Percentiles rank a stretch among this genome's conserved stretches.
Evolutionary conservation across 1,140 invertebrate genomes (phyloP).

Genomic region (Conopomorpha cramerella): DNA sequence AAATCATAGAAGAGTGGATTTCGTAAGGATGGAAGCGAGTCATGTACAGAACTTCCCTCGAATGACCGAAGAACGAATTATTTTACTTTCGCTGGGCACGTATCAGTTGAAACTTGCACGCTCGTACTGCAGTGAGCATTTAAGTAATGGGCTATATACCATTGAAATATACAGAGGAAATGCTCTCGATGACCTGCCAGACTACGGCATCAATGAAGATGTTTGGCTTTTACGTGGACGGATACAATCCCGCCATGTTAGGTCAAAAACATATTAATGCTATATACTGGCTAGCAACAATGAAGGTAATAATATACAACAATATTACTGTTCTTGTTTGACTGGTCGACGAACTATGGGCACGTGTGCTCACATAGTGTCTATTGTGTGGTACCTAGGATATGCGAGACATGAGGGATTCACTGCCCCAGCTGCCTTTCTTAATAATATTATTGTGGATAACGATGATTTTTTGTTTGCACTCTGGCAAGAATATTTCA

Average conservation of each 20-base stretch:
- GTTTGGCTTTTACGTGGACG: constrained; percentile 1
- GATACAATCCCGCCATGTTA: not conserved
- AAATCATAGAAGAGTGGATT: not conserved
- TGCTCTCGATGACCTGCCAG: not conserved
- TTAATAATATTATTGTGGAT: too few species aligned
- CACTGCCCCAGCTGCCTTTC: too few species aligned
- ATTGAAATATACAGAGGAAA: too few species aligned
- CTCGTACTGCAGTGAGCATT: not conserved
- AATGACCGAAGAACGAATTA: not conserved
- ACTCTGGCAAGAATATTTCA: too few species aligned
- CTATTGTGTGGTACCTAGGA: too few species aligned
- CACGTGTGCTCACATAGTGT: too few species aligned
- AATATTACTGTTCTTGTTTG: too few species aligned
- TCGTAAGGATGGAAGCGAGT: not conserved
- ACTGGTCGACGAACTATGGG: too few species aligned
- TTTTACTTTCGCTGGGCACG: not conserved
- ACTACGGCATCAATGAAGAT: not conserved
- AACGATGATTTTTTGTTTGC: too few species aligned
- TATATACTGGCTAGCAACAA: not conserved
- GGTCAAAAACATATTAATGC: not conserved
- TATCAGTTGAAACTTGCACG: not conserved
- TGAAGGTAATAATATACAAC: constrained; percentile 1
- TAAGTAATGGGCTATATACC: not conserved
- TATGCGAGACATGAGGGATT: too few species aligned
- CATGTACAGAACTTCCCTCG: not conserved